phyloP scores from a whole-genome alignment of 2,888 invertebrate species.

The Epinotia bilunana region DNA sequence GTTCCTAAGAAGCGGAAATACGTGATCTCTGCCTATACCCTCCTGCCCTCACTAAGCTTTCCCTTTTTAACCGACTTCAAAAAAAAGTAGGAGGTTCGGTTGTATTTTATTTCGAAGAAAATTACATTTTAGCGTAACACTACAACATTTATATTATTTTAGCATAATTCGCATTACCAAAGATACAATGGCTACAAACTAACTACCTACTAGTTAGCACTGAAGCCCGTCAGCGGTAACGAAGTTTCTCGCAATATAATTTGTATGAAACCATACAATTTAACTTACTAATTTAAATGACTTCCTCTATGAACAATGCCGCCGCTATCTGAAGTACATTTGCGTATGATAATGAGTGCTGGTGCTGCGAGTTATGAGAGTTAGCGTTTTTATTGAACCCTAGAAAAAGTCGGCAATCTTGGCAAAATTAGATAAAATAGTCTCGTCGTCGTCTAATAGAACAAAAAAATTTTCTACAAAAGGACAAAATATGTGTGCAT shows the following conservation, averaged over 20 bases:
- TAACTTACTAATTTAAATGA: conserved; percentile 56
- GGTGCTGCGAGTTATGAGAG: conserved; percentile 39
- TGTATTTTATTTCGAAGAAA: too few relatives aligned
- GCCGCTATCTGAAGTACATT: conserved; percentile 54
- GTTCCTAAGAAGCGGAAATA: too few relatives aligned
- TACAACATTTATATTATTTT: too few relatives aligned
- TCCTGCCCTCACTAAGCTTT: too few relatives aligned
- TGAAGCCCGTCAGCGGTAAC: conserved; percentile 5
- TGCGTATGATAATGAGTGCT: conserved; percentile 47
- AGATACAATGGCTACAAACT: conserved; percentile 8
- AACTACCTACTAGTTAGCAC: neutral
- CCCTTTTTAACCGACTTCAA: too few relatives aligned
- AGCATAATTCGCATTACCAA: neutral
- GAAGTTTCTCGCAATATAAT: conserved; percentile 31
- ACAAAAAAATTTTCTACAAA: too few relatives aligned
- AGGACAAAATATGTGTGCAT: too few relatives aligned
- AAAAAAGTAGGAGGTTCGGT: too few relatives aligned
- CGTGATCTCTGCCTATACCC: too few relatives aligned
- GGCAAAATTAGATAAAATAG: too few relatives aligned
- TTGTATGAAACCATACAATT: conserved; percentile 46
- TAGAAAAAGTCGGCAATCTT: neutral
- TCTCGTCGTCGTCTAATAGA: too few relatives aligned
- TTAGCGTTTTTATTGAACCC: neutral
- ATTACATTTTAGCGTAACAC: too few relatives aligned
- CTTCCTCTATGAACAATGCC: conserved; percentile 53